Conservation (phyloP, 2,797 vertebrate genomes). For the Chanos chanos region DNA sequence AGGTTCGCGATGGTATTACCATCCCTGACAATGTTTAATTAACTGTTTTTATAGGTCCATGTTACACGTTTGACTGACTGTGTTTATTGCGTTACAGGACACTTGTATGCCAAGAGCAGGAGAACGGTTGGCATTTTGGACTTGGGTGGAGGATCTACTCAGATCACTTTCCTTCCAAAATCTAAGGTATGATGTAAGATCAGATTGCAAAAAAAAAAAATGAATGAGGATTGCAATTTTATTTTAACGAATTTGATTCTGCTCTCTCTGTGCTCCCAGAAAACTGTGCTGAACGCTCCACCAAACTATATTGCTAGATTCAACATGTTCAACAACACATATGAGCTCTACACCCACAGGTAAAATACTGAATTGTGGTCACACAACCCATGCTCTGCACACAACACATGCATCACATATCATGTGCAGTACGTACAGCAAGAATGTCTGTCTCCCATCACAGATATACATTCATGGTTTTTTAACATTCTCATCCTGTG, state of each 20-base stretch:
- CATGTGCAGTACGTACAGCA: no score
- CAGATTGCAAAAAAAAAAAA: not conserved
- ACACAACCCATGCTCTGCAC: not conserved
- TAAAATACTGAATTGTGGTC: slow-evolving; percentile 54
- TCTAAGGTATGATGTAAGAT: slow-evolving; percentile 75
- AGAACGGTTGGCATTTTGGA: slow-evolving; percentile 93
- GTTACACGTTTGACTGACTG: not conserved
- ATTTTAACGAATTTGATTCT: not conserved
- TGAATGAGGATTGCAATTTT: not conserved
- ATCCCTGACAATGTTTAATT: no score
- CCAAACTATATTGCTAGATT: slow-evolving; percentile 82
- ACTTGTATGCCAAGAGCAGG: slow-evolving; percentile 82
- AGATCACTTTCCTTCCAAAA: slow-evolving; percentile 94
- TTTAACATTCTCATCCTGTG: slow-evolving; percentile 21
- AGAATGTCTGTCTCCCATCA: no score
- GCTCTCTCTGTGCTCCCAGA: slow-evolving; percentile 71
- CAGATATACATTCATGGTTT: no score
- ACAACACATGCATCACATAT: not conserved
- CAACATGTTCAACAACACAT: slow-evolving; percentile 91
- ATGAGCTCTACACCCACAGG: slow-evolving; percentile 96
- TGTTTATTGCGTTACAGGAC: slow-evolving; percentile 77
- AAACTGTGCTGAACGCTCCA: slow-evolving; percentile 85
- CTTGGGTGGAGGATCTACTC: slow-evolving; percentile 94
- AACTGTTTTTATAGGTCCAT: not conserved
- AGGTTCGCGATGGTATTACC: no score